These are phyloP conservation scores for Cantharis flavilabris DNA, from an alignment of 2,888 invertebrate genomes.

Conservation along the genomic window DNA sequence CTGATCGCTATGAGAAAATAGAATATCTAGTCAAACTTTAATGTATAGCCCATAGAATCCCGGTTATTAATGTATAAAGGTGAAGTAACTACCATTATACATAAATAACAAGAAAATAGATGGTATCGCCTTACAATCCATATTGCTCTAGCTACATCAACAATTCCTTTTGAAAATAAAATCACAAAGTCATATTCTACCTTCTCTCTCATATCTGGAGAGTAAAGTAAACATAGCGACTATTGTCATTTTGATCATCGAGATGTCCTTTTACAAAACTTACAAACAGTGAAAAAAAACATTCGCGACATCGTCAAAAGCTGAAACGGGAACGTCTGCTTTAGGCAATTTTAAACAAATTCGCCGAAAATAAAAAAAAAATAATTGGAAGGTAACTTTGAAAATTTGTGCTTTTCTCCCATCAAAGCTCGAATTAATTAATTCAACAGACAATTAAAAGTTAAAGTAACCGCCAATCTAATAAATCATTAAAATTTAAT, in stretches of 20 bases:
- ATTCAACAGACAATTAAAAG: background rate
- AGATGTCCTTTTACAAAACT: background rate
- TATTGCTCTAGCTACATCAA: constrained; percentile 30
- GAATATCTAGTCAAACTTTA: background rate
- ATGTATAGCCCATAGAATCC: background rate
- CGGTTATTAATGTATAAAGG: background rate
- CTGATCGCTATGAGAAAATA: background rate
- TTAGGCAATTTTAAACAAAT: background rate
- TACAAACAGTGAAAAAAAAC: background rate
- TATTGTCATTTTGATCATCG: background rate
- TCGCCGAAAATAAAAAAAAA: background rate
- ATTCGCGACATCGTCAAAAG: background rate
- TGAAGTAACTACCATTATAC: constrained; percentile 19
- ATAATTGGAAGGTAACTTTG: background rate
- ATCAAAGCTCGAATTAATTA: background rate
- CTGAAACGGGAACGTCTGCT: background rate
- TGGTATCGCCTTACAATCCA: constrained; percentile 36
- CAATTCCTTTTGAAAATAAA: constrained; percentile 30
- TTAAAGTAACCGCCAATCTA: background rate
- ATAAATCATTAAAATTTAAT: background rate
- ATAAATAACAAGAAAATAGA: constrained; percentile 37
- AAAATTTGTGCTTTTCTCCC: background rate
- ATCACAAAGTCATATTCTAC: background rate
- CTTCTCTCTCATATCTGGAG: background rate
- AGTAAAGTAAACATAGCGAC: background rate